phyloP scores from a whole-genome alignment of 1,140 invertebrate genomes.

The Dinoponera quadriceps region DNA sequence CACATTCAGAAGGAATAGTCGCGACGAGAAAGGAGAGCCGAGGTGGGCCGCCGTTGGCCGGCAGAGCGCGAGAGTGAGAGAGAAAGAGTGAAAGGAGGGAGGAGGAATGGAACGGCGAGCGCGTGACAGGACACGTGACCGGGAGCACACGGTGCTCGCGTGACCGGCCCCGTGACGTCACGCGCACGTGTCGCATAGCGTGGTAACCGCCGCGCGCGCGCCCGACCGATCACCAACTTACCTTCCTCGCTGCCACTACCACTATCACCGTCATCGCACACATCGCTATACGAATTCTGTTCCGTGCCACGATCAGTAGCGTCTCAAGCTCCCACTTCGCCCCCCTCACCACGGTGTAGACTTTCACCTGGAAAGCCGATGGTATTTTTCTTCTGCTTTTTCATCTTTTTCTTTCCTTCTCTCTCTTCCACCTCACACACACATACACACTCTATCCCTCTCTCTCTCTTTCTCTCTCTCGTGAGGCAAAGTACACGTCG shows the following conservation, averaged over 20 bases:
- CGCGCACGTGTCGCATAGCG: slow-evolving; percentile 84
- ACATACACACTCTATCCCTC: background rate
- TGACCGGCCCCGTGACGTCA: slow-evolving; percentile 84
- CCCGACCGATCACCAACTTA: slow-evolving; percentile 60
- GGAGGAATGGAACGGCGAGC: slow-evolving; percentile 69
- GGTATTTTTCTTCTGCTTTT: slow-evolving; percentile 50
- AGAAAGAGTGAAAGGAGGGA: background rate
- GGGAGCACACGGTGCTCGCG: slow-evolving; percentile 84
- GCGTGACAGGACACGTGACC: slow-evolving; percentile 85
- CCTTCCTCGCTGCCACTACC: slow-evolving; percentile 40
- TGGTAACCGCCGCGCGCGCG: slow-evolving; percentile 73
- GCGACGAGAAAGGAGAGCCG: slow-evolving; percentile 45
- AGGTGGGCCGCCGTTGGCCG: background rate
- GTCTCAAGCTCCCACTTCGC: slow-evolving; percentile 72
- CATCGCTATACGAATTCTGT: background rate
- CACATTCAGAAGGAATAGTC: slow-evolving; percentile 30
- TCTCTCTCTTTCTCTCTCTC: background rate
- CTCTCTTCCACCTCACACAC: background rate
- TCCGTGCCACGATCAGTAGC: slow-evolving; percentile 71
- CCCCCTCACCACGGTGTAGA: slow-evolving; percentile 33
- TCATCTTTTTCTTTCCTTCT: background rate
- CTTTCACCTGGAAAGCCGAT: slow-evolving; percentile 77
- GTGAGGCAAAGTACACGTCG: slow-evolving; percentile 5
- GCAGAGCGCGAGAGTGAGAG: slow-evolving; percentile 11
- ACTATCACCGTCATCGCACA: slow-evolving; percentile 19